phyloP scores from a whole-genome alignment of 2,797 vertebrate species.

The Peromyscus eremicus region DNA sequence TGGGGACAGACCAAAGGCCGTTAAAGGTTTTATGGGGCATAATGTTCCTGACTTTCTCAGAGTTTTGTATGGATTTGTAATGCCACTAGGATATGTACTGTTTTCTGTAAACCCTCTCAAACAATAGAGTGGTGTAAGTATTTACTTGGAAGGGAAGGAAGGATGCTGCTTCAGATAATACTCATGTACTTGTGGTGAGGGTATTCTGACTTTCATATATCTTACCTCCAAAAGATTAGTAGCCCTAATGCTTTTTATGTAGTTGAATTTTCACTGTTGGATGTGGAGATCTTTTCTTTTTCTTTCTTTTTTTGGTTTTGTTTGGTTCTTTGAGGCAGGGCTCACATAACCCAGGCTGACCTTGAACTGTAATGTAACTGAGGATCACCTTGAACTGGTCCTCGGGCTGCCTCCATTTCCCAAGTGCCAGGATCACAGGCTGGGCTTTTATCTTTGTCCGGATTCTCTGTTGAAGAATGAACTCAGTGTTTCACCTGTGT shows the following conservation, averaged over 20 bases:
- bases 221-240: not conserved
- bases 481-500: not conserved
- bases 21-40: not conserved
- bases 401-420: not conserved
- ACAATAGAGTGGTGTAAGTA: not conserved
- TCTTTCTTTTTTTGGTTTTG: not conserved
- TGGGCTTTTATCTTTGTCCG: not conserved
- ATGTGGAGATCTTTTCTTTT: not conserved
- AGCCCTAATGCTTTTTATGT: not conserved
- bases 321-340: not conserved
- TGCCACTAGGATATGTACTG: not conserved
- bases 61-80: not conserved
- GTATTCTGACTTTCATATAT: not conserved
- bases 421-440: not conserved
- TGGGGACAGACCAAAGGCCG: not conserved
- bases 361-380: not conserved
- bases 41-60: not conserved
- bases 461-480: not conserved
- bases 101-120: not conserved
- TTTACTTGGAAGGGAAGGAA: not conserved
- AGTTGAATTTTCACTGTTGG: not conserved
- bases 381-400: not conserved
- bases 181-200: not conserved
- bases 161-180: not conserved
- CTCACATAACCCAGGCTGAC: not conserved